Conservation (phyloP, 2,113 vertebrate species). For the Microtus oregoni region DNA sequence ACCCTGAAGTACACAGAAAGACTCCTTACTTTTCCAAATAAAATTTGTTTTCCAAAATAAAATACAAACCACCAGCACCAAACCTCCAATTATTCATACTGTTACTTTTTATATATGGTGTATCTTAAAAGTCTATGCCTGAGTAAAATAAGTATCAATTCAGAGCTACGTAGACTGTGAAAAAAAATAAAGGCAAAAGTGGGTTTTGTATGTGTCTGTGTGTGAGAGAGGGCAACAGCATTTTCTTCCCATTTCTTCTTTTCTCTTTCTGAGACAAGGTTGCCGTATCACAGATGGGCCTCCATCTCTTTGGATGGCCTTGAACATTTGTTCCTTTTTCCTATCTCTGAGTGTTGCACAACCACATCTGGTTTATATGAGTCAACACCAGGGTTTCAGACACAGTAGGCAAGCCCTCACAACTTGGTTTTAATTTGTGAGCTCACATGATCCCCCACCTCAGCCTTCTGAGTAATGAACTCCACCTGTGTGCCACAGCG, state of each 20-base stretch:
- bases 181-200: not conserved
- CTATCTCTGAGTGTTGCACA: not conserved
- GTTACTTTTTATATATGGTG: not conserved
- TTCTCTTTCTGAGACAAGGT: not conserved
- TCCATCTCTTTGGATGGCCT: not conserved
- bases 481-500: too few relatives aligned
- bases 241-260: not conserved
- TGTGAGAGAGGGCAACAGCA: not conserved
- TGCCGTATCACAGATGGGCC: not conserved
- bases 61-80: not conserved
- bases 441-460: not conserved
- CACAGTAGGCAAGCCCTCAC: not conserved
- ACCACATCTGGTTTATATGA: not conserved
- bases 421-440: not conserved
- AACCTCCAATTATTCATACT: not conserved
- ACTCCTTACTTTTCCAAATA: not conserved
- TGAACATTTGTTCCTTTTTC: not conserved
- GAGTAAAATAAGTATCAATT: not conserved
- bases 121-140: not conserved
- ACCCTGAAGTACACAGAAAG: not conserved
- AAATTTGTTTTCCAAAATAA: not conserved
- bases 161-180: not conserved
- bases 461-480: not conserved
- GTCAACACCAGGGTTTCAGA: not conserved
- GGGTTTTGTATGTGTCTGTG: not conserved